Evolutionary conservation across 2,797 vertebrate species (phyloP), one percentile per base, ranked within the genome.

Genomic region (Echeneis naucrates): DNA sequence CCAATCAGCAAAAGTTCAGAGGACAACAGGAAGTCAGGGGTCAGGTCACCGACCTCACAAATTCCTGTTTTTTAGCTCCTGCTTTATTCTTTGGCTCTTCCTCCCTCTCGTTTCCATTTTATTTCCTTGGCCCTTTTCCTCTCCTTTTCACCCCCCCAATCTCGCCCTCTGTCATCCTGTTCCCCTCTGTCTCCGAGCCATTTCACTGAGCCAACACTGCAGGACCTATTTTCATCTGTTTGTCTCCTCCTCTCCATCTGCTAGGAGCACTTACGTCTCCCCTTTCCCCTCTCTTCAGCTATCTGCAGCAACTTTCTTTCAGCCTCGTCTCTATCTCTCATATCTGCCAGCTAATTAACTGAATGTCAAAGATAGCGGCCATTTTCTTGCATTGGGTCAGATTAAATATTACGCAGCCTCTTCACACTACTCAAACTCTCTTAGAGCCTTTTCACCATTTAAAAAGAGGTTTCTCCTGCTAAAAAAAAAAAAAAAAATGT

Each of bases 1-100:
- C 78, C 81, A 91, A 92, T 93, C 87, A 89, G 52, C 35, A 72
- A 76, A 61, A 8, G 83, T 86, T 86, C 82, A 86, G 88, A 85
- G 86, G 92, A 90, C 88, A 93, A 92, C 93, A 94, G 94, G 93
- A 95, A 91, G 92, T 89, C 75, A 72, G 82, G 79, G 92, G 90
- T 93, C 92, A 88, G 40, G 48, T 78, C 54, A 71, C 52, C 89
- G 93, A 94, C 91, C 93, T 86, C 64, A 74, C 72, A 52, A 90
- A 91, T 94, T 94, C 94, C 94, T 94, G 94, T 94, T 95, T 92
- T 91, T 90, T 78, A 85, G 53, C 70, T 76, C 84, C 86, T 63
- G 77, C 80, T 91, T 92, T 92, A 89, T 87, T 87, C 82, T 72
- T 79, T 78, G 40, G 35, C 73, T 67, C 63, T 73, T 16, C 50